Base-by-base conservation (phyloP, 2,113 vertebrate species). In the Tetraodon nigroviridis region DNA sequence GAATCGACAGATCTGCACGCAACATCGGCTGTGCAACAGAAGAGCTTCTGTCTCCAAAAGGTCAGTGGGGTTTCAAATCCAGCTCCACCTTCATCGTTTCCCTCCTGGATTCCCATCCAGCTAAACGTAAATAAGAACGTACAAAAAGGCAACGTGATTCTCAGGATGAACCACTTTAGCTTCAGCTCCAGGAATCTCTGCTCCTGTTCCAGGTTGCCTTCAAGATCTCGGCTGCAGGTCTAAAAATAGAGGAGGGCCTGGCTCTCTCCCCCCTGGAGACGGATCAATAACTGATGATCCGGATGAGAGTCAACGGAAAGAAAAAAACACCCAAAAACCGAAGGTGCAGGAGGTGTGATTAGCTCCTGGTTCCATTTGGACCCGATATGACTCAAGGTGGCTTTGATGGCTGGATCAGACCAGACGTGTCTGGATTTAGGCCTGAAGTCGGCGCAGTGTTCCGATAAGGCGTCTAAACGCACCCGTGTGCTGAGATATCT, bases 251-350 rank as follows among this genome's bases (percentile, higher is more conserved):
- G 29, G 51, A 48, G 27, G 51, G 64, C 57, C 54, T 51, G 20
- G 55, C 64, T 69, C 61, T 51, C 48, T 73, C 20, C 51, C 72
- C 69, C 69, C 73, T 18, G 41, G 71, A 75, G 82, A 80, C 74
- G 44, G 80, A 81, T 86, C 82, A 73, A 80, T 83, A 81, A 59
- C 75, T 22, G 61, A 73, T 63, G 61, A 80, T 66, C 50, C 65
- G 73, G 71, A 73, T 0, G 8, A 18, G 47, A 46, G 42, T 17
- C 24, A 27, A 56, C 37, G 46, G 61, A 24, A 24, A 65, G 45
- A 50, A 45, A 15, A 16, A 58, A 50, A 49, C 11, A 49, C 11
- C 6, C 32, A n/a, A 50, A 59, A 54, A 24, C 18, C 51, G 21
- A 58, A 29, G 32, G 53, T 18, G 19, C 44, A 4, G 47, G 22